Percentiles rank a stretch among this genome's conserved stretches.
Evolutionary conservation across 2,113 vertebrate species (phyloP).

Genomic region (human): GRCh38 chr1:105725001-105725500

Average conservation of each 20-base stretch:
- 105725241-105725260: background rate
- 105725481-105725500: background rate
- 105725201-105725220: background rate
- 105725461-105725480: background rate
- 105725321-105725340: no score
- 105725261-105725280: background rate
- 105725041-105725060: background rate
- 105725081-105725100: background rate
- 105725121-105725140: background rate
- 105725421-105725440: background rate
- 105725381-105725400: background rate
- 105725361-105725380: background rate
- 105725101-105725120: background rate
- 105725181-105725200: background rate
- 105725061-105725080: background rate
- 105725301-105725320: background rate
- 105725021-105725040: background rate
- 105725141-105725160: background rate
- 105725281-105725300: background rate
- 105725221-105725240: background rate
- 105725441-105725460: background rate
- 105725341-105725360: background rate
- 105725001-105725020: background rate
- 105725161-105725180: background rate
- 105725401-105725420: background rate